Percentiles rank a stretch among this genome's conserved stretches.
Conservation (phyloP, 2,797 vertebrate genomes). For the Petrocephalus schoutedeni region DNA sequence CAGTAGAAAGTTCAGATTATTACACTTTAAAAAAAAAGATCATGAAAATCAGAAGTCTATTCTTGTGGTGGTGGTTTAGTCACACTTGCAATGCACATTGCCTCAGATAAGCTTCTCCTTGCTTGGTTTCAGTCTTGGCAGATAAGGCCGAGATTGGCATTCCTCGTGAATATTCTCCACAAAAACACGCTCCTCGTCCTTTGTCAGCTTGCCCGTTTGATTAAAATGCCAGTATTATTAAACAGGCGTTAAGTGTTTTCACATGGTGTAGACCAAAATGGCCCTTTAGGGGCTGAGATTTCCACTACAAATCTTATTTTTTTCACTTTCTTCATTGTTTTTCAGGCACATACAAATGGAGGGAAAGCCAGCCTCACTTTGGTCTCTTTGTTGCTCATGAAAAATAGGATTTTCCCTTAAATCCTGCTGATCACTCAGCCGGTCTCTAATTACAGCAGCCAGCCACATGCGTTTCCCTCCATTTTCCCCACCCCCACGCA, state of each 20-base stretch:
- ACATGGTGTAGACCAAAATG: background rate
- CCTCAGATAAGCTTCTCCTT: background rate
- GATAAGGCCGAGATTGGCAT: background rate
- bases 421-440: background rate
- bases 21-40: background rate
- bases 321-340: constrained; percentile 3
- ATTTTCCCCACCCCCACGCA: background rate
- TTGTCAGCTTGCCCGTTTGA: background rate
- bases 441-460: background rate
- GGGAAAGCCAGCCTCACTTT: background rate
- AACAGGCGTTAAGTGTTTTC: background rate
- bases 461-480: too few relatives aligned
- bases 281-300: background rate
- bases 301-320: background rate
- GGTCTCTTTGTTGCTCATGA: background rate
- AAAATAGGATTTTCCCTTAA: background rate
- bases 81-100: background rate
- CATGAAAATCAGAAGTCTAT: background rate
- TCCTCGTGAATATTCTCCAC: background rate
- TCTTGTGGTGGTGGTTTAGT: background rate
- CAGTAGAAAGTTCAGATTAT: background rate
- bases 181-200: background rate
- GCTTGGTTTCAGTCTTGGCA: background rate
- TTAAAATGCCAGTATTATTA: background rate
- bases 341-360: background rate